A percentile compares a stretch with the other conserved stretches of the same genome.
Evolutionary conservation across 2,888 invertebrate species (phyloP).

Genomic region (Thymelicus acteon): DNA sequence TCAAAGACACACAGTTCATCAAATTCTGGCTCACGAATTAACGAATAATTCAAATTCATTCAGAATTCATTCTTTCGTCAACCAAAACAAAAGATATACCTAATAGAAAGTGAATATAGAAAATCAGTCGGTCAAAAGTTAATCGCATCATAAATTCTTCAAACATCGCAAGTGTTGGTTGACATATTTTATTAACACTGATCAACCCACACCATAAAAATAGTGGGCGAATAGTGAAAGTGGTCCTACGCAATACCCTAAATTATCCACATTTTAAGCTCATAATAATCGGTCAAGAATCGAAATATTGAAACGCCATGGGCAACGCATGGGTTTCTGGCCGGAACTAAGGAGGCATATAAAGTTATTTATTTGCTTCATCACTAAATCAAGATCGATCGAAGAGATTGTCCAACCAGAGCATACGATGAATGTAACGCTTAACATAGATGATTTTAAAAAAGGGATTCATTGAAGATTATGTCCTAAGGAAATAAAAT

Average conservation of each 20-base stretch:
- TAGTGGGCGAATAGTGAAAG: conserved; percentile 73
- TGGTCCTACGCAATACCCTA: conserved; percentile 44
- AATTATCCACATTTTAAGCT: conserved; percentile 9
- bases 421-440: no score
- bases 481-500: no score
- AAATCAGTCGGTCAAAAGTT: conserved; percentile 9
- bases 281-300: background rate
- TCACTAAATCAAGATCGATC: no score
- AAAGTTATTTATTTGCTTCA: background rate
- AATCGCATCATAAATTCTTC: background rate
- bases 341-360: background rate
- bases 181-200: conserved; percentile 24
- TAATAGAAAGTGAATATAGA: conserved; percentile 31
- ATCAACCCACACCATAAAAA: conserved; percentile 54
- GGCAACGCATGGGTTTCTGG: background rate
- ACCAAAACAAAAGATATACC: background rate
- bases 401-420: no score
- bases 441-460: no score
- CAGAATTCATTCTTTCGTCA: background rate
- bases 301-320: background rate
- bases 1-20: no score
- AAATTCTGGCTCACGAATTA: background rate
- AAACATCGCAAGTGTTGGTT: conserved; percentile 10
- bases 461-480: no score
- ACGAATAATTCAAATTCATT: no score